Evolutionary conservation across 2,797 vertebrate species (phyloP).

Genomic region (Pangasius larnaudii): DNA sequence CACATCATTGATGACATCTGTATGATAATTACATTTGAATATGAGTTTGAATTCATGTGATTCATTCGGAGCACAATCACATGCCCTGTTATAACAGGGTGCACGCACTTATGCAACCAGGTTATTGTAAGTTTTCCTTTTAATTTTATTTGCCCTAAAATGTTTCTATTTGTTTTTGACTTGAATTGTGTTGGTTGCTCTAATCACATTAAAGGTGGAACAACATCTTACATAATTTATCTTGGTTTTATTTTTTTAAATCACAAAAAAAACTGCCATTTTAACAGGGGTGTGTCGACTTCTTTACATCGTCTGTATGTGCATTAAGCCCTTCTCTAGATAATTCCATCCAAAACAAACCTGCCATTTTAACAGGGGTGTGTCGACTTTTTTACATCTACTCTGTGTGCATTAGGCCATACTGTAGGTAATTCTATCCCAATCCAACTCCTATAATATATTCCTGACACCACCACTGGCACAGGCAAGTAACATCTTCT

Average conservation of each 20-base stretch:
- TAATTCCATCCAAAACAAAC: background rate
- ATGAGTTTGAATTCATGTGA: background rate
- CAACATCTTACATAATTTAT: background rate
- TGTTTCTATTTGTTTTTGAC: background rate
- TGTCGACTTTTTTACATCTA: background rate
- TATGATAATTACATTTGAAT: background rate
- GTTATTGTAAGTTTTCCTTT: background rate
- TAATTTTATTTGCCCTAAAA: background rate
- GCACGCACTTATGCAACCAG: background rate
- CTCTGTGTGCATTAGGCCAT: background rate
- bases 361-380: background rate
- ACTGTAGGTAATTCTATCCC: background rate
- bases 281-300: background rate
- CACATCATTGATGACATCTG: background rate
- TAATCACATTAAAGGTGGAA: background rate
- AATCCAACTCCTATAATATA: background rate
- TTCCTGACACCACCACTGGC: background rate
- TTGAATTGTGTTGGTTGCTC: background rate
- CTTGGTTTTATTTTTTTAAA: background rate
- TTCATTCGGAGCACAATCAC: too few species aligned
- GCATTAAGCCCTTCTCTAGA: background rate
- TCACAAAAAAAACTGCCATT: background rate
- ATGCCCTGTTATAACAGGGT: too few species aligned
- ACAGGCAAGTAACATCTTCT: conserved; percentile 7
- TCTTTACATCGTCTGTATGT: background rate